These are phyloP conservation scores for Enteromius thamalakanensis DNA, from an alignment of 2,797 vertebrate species.

Conservation along the genomic window DNA sequence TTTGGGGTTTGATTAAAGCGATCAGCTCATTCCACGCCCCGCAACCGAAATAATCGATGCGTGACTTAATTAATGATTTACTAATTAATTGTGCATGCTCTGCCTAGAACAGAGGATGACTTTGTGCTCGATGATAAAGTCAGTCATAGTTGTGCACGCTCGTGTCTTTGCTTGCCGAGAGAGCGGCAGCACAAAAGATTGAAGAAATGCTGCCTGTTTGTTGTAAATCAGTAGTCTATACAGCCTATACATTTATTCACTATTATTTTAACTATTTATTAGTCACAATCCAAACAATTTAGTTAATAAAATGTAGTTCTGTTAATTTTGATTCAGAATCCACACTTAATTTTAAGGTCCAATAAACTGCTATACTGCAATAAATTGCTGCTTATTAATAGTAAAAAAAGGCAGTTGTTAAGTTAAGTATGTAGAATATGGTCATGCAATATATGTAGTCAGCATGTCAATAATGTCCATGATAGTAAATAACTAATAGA, in stretches of 20 bases:
- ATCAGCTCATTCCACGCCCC: slow-evolving; percentile 60
- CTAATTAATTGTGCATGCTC: slow-evolving; percentile 65
- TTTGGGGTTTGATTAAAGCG: slow-evolving; percentile 63
- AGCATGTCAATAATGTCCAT: no score
- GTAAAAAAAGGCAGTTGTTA: background rate
- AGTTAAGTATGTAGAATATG: background rate
- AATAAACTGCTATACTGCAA: background rate
- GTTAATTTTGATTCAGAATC: background rate
- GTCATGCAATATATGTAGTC: background rate
- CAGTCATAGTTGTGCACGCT: slow-evolving; percentile 35
- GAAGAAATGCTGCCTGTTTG: background rate
- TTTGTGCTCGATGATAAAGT: slow-evolving; percentile 55
- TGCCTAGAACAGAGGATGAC: slow-evolving; percentile 61
- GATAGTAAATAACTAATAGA: background rate
- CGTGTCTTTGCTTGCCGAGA: slow-evolving; percentile 28
- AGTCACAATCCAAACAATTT: background rate
- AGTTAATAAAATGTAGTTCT: background rate
- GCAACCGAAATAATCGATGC: slow-evolving; percentile 59
- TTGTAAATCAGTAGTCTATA: background rate
- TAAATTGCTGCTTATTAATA: background rate
- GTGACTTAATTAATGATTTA: slow-evolving; percentile 65
- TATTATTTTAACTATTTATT: background rate
- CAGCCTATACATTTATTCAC: background rate
- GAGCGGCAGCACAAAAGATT: slow-evolving; percentile 3
- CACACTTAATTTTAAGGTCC: background rate